Percentiles rank a stretch among this genome's conserved stretches.
Evolutionary conservation across 2,888 invertebrate species (phyloP).

Genomic region (Herminia tarsipennalis): DNA sequence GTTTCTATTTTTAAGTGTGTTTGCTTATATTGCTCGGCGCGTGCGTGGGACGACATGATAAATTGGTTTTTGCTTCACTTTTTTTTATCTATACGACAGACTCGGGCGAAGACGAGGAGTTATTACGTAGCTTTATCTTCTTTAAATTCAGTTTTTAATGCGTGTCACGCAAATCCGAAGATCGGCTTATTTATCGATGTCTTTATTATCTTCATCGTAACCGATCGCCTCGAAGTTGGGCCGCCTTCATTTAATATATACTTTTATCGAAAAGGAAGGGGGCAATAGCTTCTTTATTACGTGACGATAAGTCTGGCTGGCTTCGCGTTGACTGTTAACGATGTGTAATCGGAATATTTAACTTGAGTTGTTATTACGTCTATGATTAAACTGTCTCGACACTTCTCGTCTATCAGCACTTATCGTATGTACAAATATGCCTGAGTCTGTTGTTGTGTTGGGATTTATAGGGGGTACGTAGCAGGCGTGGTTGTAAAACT

Average conservation of each 20-base stretch:
- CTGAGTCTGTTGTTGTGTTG: conserved; percentile 63
- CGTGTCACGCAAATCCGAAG: conserved; percentile 53
- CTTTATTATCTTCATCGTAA: conserved; percentile 43
- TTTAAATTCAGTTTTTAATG: conserved; percentile 61
- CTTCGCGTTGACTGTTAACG: conserved; percentile 43
- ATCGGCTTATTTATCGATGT: conserved; percentile 48
- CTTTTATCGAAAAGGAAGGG: conserved; percentile 67
- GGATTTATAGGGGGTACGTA: conserved; percentile 61
- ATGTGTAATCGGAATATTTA: conserved; percentile 37
- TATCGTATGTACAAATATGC: conserved; percentile 40
- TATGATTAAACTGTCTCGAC: conserved; percentile 28
- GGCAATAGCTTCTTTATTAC: conserved; percentile 62
- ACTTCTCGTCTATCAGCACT: conserved; percentile 30
- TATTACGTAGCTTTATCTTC: conserved; percentile 67
- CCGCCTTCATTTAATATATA: conserved; percentile 60
- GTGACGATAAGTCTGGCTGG: conserved; percentile 34
- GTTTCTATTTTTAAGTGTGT: conserved; percentile 73
- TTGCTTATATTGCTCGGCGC: conserved; percentile 75
- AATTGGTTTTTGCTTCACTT: conserved; percentile 77
- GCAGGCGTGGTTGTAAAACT: conserved; percentile 77
- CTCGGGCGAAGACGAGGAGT: conserved; percentile 73
- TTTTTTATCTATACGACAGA: conserved; percentile 71
- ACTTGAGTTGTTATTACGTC: conserved; percentile 34
- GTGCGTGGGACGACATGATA: conserved; percentile 82
- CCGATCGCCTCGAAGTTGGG: conserved; percentile 52